Base-by-base conservation (phyloP, 64 coral and sea anemone species). In the Stylophora pistillata region DNA sequence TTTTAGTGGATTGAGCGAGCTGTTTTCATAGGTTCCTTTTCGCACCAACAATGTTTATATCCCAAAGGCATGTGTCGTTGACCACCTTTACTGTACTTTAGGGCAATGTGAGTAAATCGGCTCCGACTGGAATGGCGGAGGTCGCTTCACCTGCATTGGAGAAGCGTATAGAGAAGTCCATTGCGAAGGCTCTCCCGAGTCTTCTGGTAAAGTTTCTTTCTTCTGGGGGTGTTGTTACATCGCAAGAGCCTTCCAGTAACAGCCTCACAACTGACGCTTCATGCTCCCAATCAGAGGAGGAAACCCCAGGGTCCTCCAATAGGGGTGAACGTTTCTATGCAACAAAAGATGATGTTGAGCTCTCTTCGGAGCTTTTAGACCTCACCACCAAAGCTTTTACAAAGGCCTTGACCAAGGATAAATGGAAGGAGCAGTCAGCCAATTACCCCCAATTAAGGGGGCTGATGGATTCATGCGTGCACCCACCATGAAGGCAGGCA, bases 41-140 rank as follows among this genome's bases (percentile, higher is more conserved):
- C 71, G 33, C 37, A 54, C 18, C 21, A 34, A 85, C 53, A n/a
- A 13, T 9, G 53, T 70, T 73, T 32, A 27, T 73, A 41, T 32
- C 15, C 6, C 34, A 73, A 86, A 86, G 82, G 82, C 82, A 86
- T 86, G 82, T 72, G 82, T 73, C 83, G 65, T 73, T 72, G 83
- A 86, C 83, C 68, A 66, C 68, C 83, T 86, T 86, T 13, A 47
- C 64, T 86, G 66, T 73, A 41, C 55, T 86, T 56, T 73, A 73
- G 66, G 82, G 72, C 65, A 86, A 54, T 47, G 64, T 52, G 41
- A 86, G 55, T 71, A 72, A 47, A 30, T 28, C 64, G 29, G 82
- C 65, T 71, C 65, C 64, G 82, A 58, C 71, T 10, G 41, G 13
- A 86, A 72, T 28, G 82, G 82, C 82, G 65, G 82, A 71, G 26